Base-by-base conservation (phyloP, 2,797 vertebrate species). In the Thaleichthys pacificus region DNA sequence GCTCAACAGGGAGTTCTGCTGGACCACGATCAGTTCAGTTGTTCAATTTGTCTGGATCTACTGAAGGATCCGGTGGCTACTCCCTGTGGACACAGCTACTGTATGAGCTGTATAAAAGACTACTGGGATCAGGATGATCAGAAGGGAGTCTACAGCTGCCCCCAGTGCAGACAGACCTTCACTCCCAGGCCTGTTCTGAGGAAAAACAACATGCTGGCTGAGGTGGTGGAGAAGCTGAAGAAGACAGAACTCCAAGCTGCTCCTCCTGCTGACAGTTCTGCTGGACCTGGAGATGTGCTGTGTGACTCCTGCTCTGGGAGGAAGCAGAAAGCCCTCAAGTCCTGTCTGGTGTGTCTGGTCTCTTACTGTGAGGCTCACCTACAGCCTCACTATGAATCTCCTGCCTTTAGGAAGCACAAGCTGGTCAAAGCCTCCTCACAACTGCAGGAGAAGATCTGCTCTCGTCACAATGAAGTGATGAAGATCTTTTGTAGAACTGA, bases 161-260 rank as follows among this genome's bases (percentile, higher is more conserved):
- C 81, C 15, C 75, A 76, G 51, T 83, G 81, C 63, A 71, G 66
- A 68, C 42, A 73, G 65, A 83, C 6, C 30, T 83, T 80, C 66
- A 63, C 35, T 9, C 51, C 64, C 21, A 77, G 72, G 51, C 78
- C 69, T 6, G 24, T 51, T 51, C 49, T 67, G 24, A 67, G 42
- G 42, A 67, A 30, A 49, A 51, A 67, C 49, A 67, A 12, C 24
- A 14, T 54, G 3, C 14, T 67, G 42, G 66, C 63, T 26, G n/a
- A 57, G 51, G 12, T 66, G 32, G 62, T 66, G 49, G 71, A 65
- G 49, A 58, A 72, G 7, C 62, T 66, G 63, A 65, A 72, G 62
- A 72, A 17, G 63, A 70, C 68, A 61, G 68, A 57, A n/a, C n/a
- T n/a, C n/a, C n/a, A n/a, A n/a, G n/a, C n/a, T n/a, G n/a, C n/a